Evolutionary conservation across 2,797 vertebrate genomes (phyloP).

Genomic region (Ptychadena robeensis): DNA sequence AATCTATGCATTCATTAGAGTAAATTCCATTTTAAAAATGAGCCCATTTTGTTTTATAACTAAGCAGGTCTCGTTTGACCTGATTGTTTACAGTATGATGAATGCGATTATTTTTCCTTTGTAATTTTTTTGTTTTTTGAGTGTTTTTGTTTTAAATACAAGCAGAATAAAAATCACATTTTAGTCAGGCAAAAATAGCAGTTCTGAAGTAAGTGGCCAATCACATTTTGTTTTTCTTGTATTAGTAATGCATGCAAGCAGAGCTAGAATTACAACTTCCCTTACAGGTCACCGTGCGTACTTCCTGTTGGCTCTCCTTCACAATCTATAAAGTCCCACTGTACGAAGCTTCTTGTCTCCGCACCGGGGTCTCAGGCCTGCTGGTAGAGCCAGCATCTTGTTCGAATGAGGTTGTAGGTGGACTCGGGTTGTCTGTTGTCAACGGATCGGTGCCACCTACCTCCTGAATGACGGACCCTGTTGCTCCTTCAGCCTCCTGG

Average conservation of each 20-base stretch:
- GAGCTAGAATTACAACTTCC: constrained; percentile 75
- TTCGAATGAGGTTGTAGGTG: constrained; percentile 74
- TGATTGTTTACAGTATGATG: constrained; percentile 76
- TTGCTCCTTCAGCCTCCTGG: constrained; percentile 72
- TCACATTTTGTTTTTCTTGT: constrained; percentile 74
- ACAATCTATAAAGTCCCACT: constrained; percentile 75
- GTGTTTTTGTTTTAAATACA: constrained; percentile 72
- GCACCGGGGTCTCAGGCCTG: constrained; percentile 76
- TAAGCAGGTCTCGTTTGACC: constrained; percentile 69
- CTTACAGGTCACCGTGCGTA: constrained; percentile 62
- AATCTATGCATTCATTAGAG: constrained; percentile 65
- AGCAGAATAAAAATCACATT: constrained; percentile 83
- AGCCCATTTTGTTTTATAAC: constrained; percentile 63
- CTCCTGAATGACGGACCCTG: constrained; percentile 78
- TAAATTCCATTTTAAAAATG: constrained; percentile 70
- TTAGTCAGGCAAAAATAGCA: constrained; percentile 85
- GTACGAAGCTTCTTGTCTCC: constrained; percentile 75
- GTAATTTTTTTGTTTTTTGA: constrained; percentile 60
- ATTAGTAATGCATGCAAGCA: constrained; percentile 91
- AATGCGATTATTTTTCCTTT: constrained; percentile 78
- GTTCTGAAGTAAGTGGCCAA: constrained; percentile 83
- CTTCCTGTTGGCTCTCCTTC: neutral
- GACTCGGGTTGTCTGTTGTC: constrained; percentile 72
- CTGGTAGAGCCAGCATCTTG: constrained; percentile 72
- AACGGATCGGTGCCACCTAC: constrained; percentile 72